These are phyloP conservation scores for Tigriopus japonicus DNA, from an alignment of 1,140 invertebrate genomes.

Conservation along the genomic window DNA sequence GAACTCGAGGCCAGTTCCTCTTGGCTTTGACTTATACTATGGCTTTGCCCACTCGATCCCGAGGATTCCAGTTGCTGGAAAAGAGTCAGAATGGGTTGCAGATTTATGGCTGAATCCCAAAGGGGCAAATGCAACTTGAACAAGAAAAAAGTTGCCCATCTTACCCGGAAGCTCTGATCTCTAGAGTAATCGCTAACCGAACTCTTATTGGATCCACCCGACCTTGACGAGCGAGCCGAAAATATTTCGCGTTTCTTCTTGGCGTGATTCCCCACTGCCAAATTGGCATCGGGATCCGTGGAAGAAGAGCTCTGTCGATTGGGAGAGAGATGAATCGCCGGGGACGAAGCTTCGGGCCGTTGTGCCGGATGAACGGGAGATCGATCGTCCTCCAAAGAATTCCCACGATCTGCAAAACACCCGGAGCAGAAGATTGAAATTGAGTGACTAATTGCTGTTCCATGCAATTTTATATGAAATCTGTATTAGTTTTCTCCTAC, in stretches of 20 bases:
- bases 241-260: slow-evolving; percentile 11
- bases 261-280: background rate
- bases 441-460: background rate
- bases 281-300: background rate
- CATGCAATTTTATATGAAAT: too few relatives aligned
- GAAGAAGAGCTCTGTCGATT: slow-evolving; percentile 5
- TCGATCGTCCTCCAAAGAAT: slow-evolving; percentile 8
- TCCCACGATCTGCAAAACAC: slow-evolving; percentile 1
- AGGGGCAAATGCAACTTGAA: too few relatives aligned
- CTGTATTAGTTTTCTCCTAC: too few relatives aligned
- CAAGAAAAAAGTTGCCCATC: background rate
- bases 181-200: background rate
- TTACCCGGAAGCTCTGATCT: background rate
- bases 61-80: background rate
- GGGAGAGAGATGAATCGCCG: background rate
- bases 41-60: background rate
- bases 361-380: background rate
- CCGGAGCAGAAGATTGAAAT: background rate
- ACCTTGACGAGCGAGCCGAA: slow-evolving; percentile 6
- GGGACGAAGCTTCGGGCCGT: background rate
- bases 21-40: background rate
- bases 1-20: background rate
- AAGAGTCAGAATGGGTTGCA: background rate
- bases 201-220: slow-evolving; percentile 5
- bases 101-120: too few relatives aligned